Evolutionary conservation across 2,888 invertebrate genomes (phyloP), one percentile per base, ranked within the genome.

Genomic region (Melinaea menophilus): DNA sequence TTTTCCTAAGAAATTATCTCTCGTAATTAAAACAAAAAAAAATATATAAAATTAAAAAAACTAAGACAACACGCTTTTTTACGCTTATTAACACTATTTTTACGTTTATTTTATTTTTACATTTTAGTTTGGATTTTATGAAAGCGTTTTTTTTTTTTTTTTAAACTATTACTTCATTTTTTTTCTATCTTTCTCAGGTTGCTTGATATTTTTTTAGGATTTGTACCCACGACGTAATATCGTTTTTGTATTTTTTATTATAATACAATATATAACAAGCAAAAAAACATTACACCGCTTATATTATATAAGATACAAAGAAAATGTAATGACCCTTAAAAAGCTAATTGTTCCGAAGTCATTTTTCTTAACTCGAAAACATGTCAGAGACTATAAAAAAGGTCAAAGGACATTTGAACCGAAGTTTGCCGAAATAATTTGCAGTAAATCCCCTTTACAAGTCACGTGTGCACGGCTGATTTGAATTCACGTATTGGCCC

Each of bases 381-480:
- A 61, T 67, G 59, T 22, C 22, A 22, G 59, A 58, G 33, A 51
- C n/a, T 41, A 59, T 62, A 67, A 51, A 62, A 66, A 66, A 66
- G 67, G 57, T 58, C 57, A 37, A 55, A 59, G 57, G 55, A 59
- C 45, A 47, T 58, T 61, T 55, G 54, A 47, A 58, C 47, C 11
- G 22, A 60, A 69, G 63, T 69, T 65, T 60, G 61, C 69, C 66
- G 57, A 75, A 75, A 75, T 75, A 79, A 79, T 79, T 75, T 78
- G 76, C 79, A 78, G 75, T 80, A 78, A 80, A 79, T 70, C 72
- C 67, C 72, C 60, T 71, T 69, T 66, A 67, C 71, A 66, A 67
- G 75, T 73, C 73, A 73, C 70, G 72, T 77, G 74, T 72, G 68
- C 69, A 74, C 73, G 73, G 73, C 64, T 70, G 72, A 76, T 78